Evolutionary conservation across 53 echinoderm and acorn worm species (phyloP).

Genomic region (Patiria pectinifera): DNA sequence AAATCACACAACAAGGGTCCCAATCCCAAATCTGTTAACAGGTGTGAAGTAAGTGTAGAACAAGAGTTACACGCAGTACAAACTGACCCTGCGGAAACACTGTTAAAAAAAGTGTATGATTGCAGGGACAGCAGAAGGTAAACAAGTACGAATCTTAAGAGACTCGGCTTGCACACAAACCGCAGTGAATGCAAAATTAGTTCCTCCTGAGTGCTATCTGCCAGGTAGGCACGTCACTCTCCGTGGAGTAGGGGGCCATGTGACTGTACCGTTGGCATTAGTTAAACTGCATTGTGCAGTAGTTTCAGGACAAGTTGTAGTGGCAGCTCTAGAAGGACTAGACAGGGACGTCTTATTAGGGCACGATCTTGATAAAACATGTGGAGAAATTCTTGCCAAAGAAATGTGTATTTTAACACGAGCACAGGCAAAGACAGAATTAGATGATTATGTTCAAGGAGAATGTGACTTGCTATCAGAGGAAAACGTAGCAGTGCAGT

Average conservation of each 20-base stretch:
- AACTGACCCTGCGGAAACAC: background rate
- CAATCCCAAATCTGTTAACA: background rate
- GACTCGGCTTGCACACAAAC: conserved; percentile 44
- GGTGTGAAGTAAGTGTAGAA: background rate
- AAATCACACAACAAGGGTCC: background rate
- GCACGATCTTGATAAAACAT: conserved; percentile 47
- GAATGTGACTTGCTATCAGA: conserved; percentile 11
- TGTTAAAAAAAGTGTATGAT: too few species aligned
- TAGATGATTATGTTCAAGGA: conserved; percentile 19
- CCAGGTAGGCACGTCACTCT: too few species aligned
- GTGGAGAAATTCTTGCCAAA: conserved; percentile 50
- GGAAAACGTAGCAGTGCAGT: background rate
- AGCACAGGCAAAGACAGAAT: conserved; percentile 53
- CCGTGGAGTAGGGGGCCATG: background rate
- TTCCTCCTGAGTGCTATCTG: conserved; percentile 17
- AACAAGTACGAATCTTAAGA: conserved; percentile 32
- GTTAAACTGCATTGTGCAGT: too few species aligned
- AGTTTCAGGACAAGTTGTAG: background rate
- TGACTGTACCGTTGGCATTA: conserved; percentile 5
- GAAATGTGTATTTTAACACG: conserved; percentile 64
- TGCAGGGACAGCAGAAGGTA: background rate
- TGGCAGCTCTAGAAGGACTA: conserved; percentile 40
- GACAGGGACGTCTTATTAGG: conserved; percentile 45
- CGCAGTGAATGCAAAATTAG: conserved; percentile 14
- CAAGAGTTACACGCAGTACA: background rate